phyloP scores from a whole-genome alignment of 2,113 vertebrate genomes.

The Lasiurus borealis region DNA sequence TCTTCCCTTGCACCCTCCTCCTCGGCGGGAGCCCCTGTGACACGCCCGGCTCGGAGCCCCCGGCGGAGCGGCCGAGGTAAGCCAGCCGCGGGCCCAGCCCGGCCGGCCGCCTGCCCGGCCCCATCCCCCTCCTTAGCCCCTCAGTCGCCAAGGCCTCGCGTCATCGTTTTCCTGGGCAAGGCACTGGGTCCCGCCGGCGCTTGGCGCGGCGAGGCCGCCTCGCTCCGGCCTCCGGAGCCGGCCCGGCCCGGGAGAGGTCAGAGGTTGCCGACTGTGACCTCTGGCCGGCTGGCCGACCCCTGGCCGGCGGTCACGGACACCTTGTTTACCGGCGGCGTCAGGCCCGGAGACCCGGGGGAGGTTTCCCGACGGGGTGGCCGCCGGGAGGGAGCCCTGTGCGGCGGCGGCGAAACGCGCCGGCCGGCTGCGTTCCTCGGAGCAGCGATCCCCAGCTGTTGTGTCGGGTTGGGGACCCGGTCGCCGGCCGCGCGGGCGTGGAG shows the following conservation, averaged over 20 bases:
- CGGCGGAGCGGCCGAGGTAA: conserved; percentile 66
- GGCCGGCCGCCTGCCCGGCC: conserved; percentile 32
- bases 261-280: conserved; percentile 48
- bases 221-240: background rate
- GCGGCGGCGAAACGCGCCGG: background rate
- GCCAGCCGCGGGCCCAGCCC: conserved; percentile 36
- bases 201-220: background rate
- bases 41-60: conserved; percentile 43
- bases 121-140: conserved; percentile 59
- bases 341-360: background rate
- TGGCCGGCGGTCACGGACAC: background rate
- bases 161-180: background rate
- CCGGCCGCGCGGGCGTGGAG: background rate
- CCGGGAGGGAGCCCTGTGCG: background rate
- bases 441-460: background rate
- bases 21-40: conserved; percentile 39
- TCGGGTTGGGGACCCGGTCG: background rate
- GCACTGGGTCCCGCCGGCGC: accelerated
- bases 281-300: no score
- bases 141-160: background rate
- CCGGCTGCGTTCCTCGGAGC: background rate
- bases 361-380: background rate
- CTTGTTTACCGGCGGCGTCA: background rate
- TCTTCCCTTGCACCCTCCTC: background rate
- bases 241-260: conserved; percentile 15